These are phyloP conservation scores for Sebastiscus tertius DNA, from an alignment of 2,797 vertebrate genomes.

Conservation along the genomic window DNA sequence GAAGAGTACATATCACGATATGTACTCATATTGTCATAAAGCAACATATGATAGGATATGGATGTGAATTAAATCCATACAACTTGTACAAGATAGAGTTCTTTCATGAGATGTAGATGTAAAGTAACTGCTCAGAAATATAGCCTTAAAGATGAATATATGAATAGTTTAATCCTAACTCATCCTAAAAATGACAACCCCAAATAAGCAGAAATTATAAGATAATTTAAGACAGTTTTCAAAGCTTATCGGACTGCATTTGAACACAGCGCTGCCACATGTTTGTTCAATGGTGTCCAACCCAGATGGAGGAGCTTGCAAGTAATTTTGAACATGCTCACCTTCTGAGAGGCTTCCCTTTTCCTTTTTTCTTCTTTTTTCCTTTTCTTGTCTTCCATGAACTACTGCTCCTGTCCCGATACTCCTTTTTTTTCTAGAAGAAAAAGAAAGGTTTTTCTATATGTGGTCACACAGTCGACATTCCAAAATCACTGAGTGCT, in stretches of 20 bases:
- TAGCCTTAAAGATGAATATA: neutral
- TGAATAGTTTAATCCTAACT: neutral
- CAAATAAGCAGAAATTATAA: neutral
- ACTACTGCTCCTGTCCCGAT: constrained; percentile 99
- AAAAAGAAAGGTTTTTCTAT: constrained; percentile 13
- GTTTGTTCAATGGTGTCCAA: neutral
- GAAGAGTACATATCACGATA: neutral
- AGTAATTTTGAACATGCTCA: constrained; percentile 58
- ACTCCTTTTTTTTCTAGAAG: constrained; percentile 87
- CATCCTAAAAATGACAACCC: neutral
- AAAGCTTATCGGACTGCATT: too few species aligned
- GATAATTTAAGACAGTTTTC: too few species aligned
- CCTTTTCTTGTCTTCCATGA: constrained; percentile 99
- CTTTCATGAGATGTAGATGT: neutral
- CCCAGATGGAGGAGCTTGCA: neutral
- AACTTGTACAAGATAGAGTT: neutral
- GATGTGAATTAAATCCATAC: neutral
- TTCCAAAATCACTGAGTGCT: neutral
- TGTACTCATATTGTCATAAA: neutral
- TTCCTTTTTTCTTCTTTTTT: constrained; percentile 99
- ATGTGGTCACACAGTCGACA: neutral
- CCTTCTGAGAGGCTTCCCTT: constrained; percentile 99
- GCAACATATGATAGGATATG: neutral
- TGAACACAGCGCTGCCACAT: neutral
- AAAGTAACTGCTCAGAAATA: neutral